phyloP scores from a whole-genome alignment of 2,797 vertebrate genomes.

The Pangasius sanitwongsei region DNA sequence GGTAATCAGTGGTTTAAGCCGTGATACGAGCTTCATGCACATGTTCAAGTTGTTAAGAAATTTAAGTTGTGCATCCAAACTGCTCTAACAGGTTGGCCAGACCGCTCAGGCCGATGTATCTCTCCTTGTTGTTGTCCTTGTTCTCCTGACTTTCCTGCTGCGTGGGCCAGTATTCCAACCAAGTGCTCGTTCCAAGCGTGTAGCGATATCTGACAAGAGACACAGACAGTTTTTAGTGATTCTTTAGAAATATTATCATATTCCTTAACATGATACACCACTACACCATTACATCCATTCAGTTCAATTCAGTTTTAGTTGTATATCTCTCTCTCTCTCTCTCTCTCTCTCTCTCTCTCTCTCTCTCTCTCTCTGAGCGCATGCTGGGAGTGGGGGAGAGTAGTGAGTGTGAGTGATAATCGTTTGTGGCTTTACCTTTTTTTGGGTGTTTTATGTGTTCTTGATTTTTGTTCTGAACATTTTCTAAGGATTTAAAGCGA shows the following conservation, averaged over 20 bases:
- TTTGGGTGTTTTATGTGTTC: too few relatives aligned
- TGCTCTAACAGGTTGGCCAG: not conserved
- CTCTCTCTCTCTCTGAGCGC: too few relatives aligned
- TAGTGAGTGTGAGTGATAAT: too few relatives aligned
- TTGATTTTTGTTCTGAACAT: too few relatives aligned
- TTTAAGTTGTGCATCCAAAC: conserved; percentile 4
- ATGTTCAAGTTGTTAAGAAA: not conserved
- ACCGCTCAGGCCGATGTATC: not conserved
- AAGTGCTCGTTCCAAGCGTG: not conserved
- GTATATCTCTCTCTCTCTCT: too few relatives aligned
- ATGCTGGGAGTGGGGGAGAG: too few relatives aligned
- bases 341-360: too few relatives aligned
- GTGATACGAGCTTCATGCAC: not conserved
- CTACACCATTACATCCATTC: too few relatives aligned
- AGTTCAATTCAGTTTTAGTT: too few relatives aligned
- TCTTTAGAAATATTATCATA: not conserved
- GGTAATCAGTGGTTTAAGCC: not conserved
- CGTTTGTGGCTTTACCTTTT: too few relatives aligned
- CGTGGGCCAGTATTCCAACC: conserved; percentile 34
- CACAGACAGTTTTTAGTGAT: not conserved
- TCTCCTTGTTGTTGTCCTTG: not conserved
- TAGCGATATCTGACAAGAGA: conserved; percentile 24
- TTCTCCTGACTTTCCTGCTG: not conserved
- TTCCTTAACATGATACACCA: too few relatives aligned
- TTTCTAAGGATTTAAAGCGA: too few relatives aligned